A percentile compares a stretch with the other conserved stretches of the same genome.
These are phyloP conservation scores for Eristalis tenax DNA, from an alignment of 2,888 invertebrate genomes.

Conservation along the genomic window DNA sequence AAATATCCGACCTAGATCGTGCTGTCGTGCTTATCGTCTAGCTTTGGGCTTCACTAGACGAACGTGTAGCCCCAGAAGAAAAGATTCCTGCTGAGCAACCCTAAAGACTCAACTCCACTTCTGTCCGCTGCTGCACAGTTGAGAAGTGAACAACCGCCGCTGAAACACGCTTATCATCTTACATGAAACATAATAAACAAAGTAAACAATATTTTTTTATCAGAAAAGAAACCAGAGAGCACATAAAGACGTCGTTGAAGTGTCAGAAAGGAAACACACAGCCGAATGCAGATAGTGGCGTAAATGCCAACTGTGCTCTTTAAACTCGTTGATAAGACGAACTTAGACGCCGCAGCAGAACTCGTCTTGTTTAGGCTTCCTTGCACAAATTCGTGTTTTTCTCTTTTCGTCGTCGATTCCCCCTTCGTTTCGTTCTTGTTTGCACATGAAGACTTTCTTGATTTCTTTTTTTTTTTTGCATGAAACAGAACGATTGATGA, in stretches of 20 bases:
- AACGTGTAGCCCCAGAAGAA: too few relatives aligned
- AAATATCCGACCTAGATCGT: too few relatives aligned
- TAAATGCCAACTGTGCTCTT: slow-evolving; percentile 58
- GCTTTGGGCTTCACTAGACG: too few relatives aligned
- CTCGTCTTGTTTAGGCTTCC: slow-evolving; percentile 40
- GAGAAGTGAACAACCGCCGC: slow-evolving; percentile 35
- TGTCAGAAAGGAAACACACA: slow-evolving; percentile 59
- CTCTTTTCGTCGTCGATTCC: neutral
- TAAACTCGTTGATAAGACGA: slow-evolving; percentile 58
- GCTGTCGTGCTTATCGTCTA: too few relatives aligned
- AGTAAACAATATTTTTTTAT: slow-evolving; percentile 57
- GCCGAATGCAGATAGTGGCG: slow-evolving; percentile 53
- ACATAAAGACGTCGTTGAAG: slow-evolving; percentile 63
- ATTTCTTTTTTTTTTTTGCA: neutral
- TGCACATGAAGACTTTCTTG: neutral
- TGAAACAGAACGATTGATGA: slow-evolving; percentile 19
- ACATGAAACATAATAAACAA: slow-evolving; percentile 58
- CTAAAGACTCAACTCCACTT: too few relatives aligned
- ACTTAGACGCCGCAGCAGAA: slow-evolving; percentile 21
- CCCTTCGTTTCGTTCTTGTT: neutral
- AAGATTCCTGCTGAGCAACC: too few relatives aligned
- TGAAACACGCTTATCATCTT: slow-evolving; percentile 56
- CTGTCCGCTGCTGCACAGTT: neutral
- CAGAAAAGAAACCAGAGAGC: slow-evolving; percentile 57
- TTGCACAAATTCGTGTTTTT: slow-evolving; percentile 47